These are phyloP conservation scores for Sebastes matsubarae DNA, from an alignment of 2,797 vertebrate species.

Conservation along the genomic window DNA sequence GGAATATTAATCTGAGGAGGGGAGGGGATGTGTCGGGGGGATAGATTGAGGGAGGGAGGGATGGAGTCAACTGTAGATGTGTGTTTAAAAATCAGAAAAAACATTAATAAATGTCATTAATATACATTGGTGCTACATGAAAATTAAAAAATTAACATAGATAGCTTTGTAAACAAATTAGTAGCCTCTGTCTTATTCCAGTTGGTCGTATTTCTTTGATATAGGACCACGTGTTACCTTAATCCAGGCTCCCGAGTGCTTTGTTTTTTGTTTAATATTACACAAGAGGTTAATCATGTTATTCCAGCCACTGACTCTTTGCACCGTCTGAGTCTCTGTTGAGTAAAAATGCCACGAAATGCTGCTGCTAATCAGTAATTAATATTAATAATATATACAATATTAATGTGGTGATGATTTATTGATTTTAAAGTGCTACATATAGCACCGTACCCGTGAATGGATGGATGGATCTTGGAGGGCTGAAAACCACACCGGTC, in stretches of 20 bases:
- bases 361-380: background rate
- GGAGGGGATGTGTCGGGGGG: background rate
- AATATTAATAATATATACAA: background rate
- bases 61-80: background rate
- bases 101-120: background rate
- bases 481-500: background rate
- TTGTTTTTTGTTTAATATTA: background rate
- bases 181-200: background rate
- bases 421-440: conserved; percentile 16
- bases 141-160: background rate
- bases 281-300: background rate
- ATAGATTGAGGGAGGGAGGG: background rate
- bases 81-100: conserved; percentile 7
- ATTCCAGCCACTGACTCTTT: background rate
- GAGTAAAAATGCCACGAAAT: background rate
- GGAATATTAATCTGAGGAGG: conserved; percentile 34
- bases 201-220: background rate
- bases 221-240: background rate
- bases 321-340: background rate
- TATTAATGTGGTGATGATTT: background rate
- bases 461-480: background rate
- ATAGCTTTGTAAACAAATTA: background rate
- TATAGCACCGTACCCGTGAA: background rate
- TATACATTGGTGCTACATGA: background rate
- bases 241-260: background rate